phyloP scores from a whole-genome alignment of 1,140 invertebrate species.

The Teleopsis dalmanni region DNA sequence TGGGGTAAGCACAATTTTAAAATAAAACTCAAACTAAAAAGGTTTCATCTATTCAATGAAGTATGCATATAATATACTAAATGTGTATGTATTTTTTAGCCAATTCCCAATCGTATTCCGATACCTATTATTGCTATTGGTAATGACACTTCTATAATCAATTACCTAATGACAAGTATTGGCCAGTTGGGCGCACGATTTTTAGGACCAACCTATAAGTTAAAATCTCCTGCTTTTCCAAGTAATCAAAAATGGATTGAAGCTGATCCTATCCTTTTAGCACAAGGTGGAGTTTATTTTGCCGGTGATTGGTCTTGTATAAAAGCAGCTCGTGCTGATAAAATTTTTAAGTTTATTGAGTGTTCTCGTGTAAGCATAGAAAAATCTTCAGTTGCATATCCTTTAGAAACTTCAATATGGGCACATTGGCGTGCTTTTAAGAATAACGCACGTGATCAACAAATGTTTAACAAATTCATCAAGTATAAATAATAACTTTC shows the following conservation, averaged over 20 bases:
- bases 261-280: slow-evolving; percentile 29
- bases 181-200: slow-evolving; percentile 31
- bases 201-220: slow-evolving; percentile 24
- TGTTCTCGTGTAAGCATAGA: slow-evolving; percentile 22
- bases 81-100: slow-evolving; percentile 1
- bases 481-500: slow-evolving; percentile 10
- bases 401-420: slow-evolving; percentile 30
- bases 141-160: slow-evolving; percentile 19
- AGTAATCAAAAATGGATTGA: slow-evolving; percentile 21
- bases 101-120: slow-evolving; percentile 22
- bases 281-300: slow-evolving; percentile 31
- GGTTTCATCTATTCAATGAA: no score
- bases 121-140: slow-evolving; percentile 30
- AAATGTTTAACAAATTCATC: slow-evolving; percentile 15
- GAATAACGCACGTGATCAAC: slow-evolving; percentile 16
- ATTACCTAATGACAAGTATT: slow-evolving; percentile 21
- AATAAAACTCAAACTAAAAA: no score
- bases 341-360: slow-evolving; percentile 23
- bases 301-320: slow-evolving; percentile 34
- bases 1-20: slow-evolving; percentile 9
- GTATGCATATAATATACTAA: no score
- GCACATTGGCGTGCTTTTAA: slow-evolving; percentile 30
- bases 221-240: slow-evolving; percentile 7
- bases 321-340: slow-evolving; percentile 15
- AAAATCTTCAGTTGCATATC: slow-evolving; percentile 13